These are phyloP conservation scores for Lordiphosa fenestrarum DNA, from an alignment of 2,888 invertebrate species.

Conservation along the genomic window DNA sequence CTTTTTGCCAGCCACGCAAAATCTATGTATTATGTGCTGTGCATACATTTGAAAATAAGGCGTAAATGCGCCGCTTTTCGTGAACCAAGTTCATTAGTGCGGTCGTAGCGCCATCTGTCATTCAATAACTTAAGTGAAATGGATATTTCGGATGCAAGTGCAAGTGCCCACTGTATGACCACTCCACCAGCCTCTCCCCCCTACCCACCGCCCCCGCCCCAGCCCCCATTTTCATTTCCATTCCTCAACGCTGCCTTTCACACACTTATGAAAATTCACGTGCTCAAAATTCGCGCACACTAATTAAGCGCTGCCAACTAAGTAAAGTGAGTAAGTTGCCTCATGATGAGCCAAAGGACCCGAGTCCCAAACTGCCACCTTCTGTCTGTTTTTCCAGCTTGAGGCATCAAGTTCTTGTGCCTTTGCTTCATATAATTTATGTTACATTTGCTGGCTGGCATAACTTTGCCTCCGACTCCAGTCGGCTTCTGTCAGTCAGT, in stretches of 20 bases:
- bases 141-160: no score
- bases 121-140: no score
- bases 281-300: slow-evolving; percentile 72
- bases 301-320: slow-evolving; percentile 71
- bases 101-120: no score
- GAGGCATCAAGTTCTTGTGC: slow-evolving; percentile 57
- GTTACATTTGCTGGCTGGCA: slow-evolving; percentile 71
- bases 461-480: slow-evolving; percentile 48
- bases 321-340: slow-evolving; percentile 64
- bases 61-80: no score
- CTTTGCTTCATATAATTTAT: slow-evolving; percentile 69
- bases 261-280: slow-evolving; percentile 68
- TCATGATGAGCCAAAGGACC: slow-evolving; percentile 49
- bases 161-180: no score
- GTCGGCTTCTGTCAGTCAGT: slow-evolving; percentile 19
- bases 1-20: no score
- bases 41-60: no score
- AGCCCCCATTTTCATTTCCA: not conserved
- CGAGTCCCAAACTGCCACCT: slow-evolving; percentile 18
- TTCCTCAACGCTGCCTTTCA: slow-evolving; percentile 19
- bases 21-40: no score
- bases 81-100: no score
- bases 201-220: not conserved
- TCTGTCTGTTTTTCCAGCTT: slow-evolving; percentile 30
- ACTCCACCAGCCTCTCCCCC: not conserved